Evolutionary conservation across 2,888 invertebrate genomes (phyloP).

Genomic region (Bombyx huttoni): DNA sequence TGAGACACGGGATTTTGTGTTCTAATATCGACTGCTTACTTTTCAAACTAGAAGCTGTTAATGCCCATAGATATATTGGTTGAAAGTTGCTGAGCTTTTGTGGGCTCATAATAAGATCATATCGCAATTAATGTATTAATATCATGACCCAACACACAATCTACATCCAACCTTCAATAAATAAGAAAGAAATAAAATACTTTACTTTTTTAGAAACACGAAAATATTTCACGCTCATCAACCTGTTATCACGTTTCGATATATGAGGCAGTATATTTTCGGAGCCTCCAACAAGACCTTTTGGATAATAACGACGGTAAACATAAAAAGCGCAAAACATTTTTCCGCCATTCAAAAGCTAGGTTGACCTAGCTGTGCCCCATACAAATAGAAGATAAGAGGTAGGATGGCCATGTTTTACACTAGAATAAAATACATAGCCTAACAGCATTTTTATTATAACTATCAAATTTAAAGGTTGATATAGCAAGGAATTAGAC

Average conservation of each 20-base stretch:
- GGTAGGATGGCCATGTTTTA: neutral
- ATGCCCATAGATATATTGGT: no score
- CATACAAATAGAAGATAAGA: constrained; percentile 18
- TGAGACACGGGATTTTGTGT: no score
- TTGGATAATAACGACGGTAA: neutral
- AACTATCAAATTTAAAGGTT: neutral
- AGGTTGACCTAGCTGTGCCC: constrained; percentile 27
- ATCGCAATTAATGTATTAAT: no score
- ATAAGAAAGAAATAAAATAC: neutral
- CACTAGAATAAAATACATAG: neutral
- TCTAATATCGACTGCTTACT: no score
- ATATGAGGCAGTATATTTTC: neutral
- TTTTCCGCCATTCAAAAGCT: constrained; percentile 28
- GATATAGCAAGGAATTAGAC: no score
- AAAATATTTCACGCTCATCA: neutral
- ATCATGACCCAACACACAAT: neutral
- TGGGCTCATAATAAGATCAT: no score
- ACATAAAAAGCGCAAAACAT: constrained; percentile 14
- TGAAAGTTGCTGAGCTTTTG: no score
- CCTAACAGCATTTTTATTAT: neutral
- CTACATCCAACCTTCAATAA: neutral
- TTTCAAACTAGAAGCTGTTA: no score
- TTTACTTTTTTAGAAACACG: neutral
- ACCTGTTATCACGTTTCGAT: neutral
- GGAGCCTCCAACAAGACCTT: neutral